Conservation (phyloP, 2,797 vertebrate species). For the Sebastes hubbsi region DNA sequence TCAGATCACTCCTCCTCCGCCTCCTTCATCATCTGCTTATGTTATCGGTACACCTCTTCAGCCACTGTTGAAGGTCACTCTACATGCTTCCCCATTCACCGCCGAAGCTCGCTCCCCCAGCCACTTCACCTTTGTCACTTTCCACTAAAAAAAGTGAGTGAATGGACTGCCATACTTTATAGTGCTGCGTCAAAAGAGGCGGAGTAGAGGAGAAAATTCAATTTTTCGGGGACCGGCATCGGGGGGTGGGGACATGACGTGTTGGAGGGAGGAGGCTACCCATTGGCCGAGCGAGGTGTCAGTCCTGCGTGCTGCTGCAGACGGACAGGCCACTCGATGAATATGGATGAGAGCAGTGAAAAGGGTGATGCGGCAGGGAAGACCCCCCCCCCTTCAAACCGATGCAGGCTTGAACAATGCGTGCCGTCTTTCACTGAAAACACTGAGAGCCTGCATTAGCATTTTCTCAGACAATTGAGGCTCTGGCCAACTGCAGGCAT, state of each 20-base stretch:
- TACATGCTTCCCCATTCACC: slow-evolving; percentile 37
- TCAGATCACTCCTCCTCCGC: slow-evolving; percentile 76
- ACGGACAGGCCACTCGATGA: slow-evolving; percentile 87
- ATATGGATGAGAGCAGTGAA: slow-evolving; percentile 90
- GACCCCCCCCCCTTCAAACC: slow-evolving; percentile 83
- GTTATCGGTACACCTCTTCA: slow-evolving; percentile 70
- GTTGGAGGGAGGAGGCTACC: slow-evolving; percentile 51
- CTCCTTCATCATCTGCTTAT: slow-evolving; percentile 73
- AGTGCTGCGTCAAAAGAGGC: slow-evolving; percentile 89
- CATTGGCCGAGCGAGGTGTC: slow-evolving; percentile 81
- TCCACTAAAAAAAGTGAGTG: slow-evolving; percentile 71
- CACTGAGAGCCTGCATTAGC: slow-evolving; percentile 84
- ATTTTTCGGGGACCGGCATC: slow-evolving; percentile 76
- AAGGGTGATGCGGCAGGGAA: slow-evolving; percentile 86
- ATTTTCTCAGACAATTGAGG: slow-evolving; percentile 85
- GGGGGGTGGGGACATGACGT: slow-evolving; percentile 74
- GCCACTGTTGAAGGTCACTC: slow-evolving; percentile 77
- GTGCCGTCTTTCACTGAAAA: slow-evolving; percentile 85
- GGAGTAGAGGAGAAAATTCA: slow-evolving; percentile 75
- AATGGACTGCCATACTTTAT: slow-evolving; percentile 84
- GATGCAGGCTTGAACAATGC: slow-evolving; percentile 85
- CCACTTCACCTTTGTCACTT: slow-evolving; percentile 79
- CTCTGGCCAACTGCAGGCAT: slow-evolving; percentile 84
- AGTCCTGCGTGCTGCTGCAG: slow-evolving; percentile 83
- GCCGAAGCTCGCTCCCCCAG: slow-evolving; percentile 35